A percentile compares a stretch with the other conserved stretches of the same genome.
Conservation (phyloP, 2,113 vertebrate species). For the Coptodon bakossiorum region DNA sequence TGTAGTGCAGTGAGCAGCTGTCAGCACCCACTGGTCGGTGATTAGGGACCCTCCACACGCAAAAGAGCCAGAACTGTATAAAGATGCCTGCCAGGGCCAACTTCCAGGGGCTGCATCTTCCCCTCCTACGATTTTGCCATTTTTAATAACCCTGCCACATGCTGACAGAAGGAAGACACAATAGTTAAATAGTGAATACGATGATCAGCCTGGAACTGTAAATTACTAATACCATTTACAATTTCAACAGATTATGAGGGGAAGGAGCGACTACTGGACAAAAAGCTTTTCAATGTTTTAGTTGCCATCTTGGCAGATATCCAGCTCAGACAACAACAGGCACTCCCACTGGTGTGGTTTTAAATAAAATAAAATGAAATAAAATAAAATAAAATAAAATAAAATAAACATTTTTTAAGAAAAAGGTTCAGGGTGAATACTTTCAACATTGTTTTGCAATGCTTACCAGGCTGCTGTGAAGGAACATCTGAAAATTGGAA, state of each 20-base stretch:
- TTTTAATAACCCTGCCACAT: rapidly evolving
- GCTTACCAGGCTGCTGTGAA: not conserved
- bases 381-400: no score
- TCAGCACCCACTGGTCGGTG: not conserved
- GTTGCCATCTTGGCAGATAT: no score
- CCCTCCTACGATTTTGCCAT: not conserved
- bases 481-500: not conserved
- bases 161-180: not conserved
- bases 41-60: constrained; percentile 4
- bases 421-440: no score
- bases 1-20: not conserved
- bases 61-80: rapidly evolving
- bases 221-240: not conserved
- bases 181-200: not conserved
- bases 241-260: no score
- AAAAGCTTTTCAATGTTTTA: no score
- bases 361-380: no score
- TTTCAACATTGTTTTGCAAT: no score
- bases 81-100: constrained; percentile 10
- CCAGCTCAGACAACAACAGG: no score
- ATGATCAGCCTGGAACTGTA: not conserved
- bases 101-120: not conserved
- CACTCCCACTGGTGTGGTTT: no score
- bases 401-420: no score
- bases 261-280: no score